Conservation (phyloP, 1,140 invertebrate genomes). For the Drosophila mojavensis region DNA sequence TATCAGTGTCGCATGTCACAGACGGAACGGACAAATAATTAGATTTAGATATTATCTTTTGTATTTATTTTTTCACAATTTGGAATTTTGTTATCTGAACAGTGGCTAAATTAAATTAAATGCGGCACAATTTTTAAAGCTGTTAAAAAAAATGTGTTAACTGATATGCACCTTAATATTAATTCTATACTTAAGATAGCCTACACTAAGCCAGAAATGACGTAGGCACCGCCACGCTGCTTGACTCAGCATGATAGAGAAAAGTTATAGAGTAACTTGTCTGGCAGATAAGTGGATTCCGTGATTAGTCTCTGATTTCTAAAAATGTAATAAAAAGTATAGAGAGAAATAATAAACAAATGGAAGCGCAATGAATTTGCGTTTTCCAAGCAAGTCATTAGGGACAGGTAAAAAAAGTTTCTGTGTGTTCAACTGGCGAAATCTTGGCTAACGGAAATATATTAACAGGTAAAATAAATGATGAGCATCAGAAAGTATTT, state of each 20-base stretch:
- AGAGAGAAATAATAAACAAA: constrained; percentile 24
- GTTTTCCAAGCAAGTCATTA: constrained; percentile 40
- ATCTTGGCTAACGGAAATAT: constrained; percentile 20
- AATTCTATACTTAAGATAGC: not conserved
- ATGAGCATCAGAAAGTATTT: constrained; percentile 21
- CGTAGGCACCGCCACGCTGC: not conserved
- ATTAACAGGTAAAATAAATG: constrained; percentile 32
- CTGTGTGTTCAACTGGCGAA: constrained; percentile 14
- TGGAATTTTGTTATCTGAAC: not conserved
- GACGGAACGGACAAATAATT: not conserved
- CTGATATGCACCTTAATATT: not conserved
- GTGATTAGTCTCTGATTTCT: constrained; percentile 27
- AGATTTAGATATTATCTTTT: not conserved
- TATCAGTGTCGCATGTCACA: constrained; percentile 11
- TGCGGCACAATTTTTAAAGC: too few relatives aligned
- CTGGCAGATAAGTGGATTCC: constrained; percentile 17
- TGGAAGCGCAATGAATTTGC: constrained; percentile 30
- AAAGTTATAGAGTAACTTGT: constrained; percentile 3
- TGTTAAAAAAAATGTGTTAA: constrained; percentile 2
- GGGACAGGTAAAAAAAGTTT: constrained; percentile 38
- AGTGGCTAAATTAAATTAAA: not conserved
- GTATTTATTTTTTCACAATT: not conserved
- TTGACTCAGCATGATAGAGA: constrained; percentile 26
- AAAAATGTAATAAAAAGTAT: constrained; percentile 3
- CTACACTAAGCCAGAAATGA: not conserved